phyloP scores from a whole-genome alignment of 2,888 invertebrate genomes.

The Eilema sororculum region DNA sequence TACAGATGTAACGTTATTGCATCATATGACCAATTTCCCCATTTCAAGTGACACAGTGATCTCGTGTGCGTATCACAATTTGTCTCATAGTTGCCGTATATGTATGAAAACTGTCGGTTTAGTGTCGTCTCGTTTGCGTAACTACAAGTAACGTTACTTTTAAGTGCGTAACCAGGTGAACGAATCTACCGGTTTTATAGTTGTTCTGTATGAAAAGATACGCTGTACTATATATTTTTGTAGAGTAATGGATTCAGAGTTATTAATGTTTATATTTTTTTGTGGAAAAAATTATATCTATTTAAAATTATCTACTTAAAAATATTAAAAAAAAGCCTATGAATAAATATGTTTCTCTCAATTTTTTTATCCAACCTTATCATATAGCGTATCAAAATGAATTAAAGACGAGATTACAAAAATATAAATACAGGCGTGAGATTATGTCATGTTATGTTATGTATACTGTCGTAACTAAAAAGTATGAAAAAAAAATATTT shows the following conservation, averaged over 20 bases:
- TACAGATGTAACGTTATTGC: conserved; percentile 11
- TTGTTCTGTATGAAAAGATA: neutral
- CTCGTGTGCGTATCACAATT: conserved; percentile 35
- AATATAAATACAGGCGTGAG: no score
- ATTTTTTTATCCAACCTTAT: no score
- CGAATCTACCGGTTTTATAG: conserved; percentile 23
- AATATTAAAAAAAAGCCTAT: no score
- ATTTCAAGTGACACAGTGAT: conserved; percentile 39
- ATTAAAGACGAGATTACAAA: no score
- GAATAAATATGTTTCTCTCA: no score
- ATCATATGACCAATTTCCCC: conserved; percentile 27
- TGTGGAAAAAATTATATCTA: no score
- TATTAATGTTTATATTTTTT: neutral
- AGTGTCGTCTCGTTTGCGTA: conserved; percentile 47
- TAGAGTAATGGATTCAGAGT: neutral
- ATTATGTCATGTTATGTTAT: no score
- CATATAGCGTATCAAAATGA: no score
- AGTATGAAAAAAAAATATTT: no score
- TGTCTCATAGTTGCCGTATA: conserved; percentile 43
- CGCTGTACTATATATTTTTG: conserved; percentile 4
- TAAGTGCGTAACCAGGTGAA: conserved; percentile 34
- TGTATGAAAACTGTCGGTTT: conserved; percentile 38
- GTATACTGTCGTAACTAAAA: no score
- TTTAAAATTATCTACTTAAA: no score
- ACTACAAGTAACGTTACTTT: conserved; percentile 35